Evolutionary conservation across 2,797 vertebrate genomes (phyloP), one percentile per base, ranked within the genome.

Genomic region (Morus bassanus): DNA sequence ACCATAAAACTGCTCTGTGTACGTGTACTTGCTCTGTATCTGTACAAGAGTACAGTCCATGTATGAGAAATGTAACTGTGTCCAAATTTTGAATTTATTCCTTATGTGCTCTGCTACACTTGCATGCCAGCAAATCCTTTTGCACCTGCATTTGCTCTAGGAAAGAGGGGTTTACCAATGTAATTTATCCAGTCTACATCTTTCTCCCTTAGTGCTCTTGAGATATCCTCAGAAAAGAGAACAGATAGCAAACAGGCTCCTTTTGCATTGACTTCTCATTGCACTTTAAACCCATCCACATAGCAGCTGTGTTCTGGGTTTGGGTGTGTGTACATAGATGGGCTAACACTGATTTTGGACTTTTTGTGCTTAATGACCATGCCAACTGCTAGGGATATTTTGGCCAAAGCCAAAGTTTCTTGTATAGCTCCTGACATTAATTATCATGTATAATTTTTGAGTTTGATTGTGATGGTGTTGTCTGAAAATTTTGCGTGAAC

Each of bases 271-370:
- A 25, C 14, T 72, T 79, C 31, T 81, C 17, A 24, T 28, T 76
- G 13, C 4, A 15, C 13, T 86, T 74, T 27, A 90, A 76, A n/a
- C 17, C 9, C 28, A 14, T 60, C 25, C 18, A 18, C 37, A 13
- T 13, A 53, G 39, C 14, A 73, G 50, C 72, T 64, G 4, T 28
- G 33, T 25, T 28, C 30, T 60, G 50, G 10, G 10, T 45, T 85
- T 70, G 27, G 7, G 6, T 50, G 21, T 13, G 6, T 4, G 9
- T 51, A 3, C 4, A 2, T 4, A 30, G 17, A 39, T 1, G 5
- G 33, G 35, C 25, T 57, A 53, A 24, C 15, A 2, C 11, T 45
- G n/a, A 43, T 72, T 84, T 86, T 13, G 53, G 31, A 19, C 11
- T 68, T 70, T 33, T 24, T 85, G 31, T 43, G 41, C 28, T 72